These are phyloP conservation scores for Cataglyphis cursor DNA, from an alignment of 2,888 invertebrate genomes.

Conservation along the genomic window DNA sequence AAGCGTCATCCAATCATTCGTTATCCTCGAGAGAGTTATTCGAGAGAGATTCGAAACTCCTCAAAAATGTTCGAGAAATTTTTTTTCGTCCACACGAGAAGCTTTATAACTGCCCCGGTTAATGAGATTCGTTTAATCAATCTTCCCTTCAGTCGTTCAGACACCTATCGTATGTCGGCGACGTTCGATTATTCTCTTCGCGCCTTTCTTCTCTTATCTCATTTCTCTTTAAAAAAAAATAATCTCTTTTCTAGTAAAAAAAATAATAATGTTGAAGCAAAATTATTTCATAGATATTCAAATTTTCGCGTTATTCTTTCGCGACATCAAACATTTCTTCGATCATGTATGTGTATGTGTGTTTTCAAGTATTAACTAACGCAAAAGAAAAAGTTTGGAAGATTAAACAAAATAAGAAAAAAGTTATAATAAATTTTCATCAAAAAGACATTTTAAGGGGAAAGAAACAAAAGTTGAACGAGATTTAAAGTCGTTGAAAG, in stretches of 20 bases:
- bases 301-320: neutral
- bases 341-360: neutral
- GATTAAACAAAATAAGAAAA: neutral
- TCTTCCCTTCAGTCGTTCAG: constrained; percentile 27
- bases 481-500: neutral
- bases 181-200: neutral
- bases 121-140: constrained; percentile 64
- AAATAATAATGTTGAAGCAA: neutral
- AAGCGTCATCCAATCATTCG: neutral
- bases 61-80: neutral
- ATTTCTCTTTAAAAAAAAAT: too few species aligned
- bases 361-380: neutral
- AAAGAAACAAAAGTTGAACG: neutral
- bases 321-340: constrained; percentile 8
- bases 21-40: too few species aligned
- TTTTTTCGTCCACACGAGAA: constrained; percentile 4
- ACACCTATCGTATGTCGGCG: neutral
- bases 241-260: neutral
- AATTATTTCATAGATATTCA: neutral
- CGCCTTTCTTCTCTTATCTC: neutral
- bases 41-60: neutral
- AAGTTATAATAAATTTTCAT: neutral
- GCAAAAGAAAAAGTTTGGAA: neutral
- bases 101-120: constrained; percentile 51
- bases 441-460: neutral